Percentiles rank a stretch among this genome's conserved stretches.
These are phyloP conservation scores for Drosophila kuntzei DNA, from an alignment of 2,888 invertebrate species.

Conservation along the genomic window DNA sequence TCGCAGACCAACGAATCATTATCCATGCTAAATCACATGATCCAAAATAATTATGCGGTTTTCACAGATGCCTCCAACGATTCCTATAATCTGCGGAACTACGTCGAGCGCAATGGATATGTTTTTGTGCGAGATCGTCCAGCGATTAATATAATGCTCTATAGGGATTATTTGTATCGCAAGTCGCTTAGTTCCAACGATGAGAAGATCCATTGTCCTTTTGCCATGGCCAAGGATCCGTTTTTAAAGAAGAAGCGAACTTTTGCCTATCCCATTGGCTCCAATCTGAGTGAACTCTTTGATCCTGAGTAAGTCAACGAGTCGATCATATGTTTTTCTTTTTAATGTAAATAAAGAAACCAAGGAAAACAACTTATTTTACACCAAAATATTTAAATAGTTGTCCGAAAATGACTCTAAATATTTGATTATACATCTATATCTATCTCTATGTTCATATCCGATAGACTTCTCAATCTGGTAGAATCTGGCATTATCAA, in stretches of 20 bases:
- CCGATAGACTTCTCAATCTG: constrained; percentile 88
- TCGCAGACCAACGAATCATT: constrained; percentile 83
- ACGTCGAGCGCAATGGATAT: constrained; percentile 86
- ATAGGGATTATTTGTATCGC: constrained; percentile 88
- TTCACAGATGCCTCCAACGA: constrained; percentile 84
- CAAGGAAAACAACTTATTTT: no score
- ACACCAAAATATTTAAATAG: no score
- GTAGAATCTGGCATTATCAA: constrained; percentile 92
- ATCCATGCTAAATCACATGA: constrained; percentile 81
- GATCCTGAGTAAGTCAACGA: constrained; percentile 89
- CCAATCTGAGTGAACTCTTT: constrained; percentile 88
- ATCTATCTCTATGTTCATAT: neutral
- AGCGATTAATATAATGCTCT: constrained; percentile 89
- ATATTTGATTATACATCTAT: no score
- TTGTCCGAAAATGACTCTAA: no score
- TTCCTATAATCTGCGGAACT: constrained; percentile 85
- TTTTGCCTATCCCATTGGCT: constrained; percentile 90
- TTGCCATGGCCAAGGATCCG: constrained; percentile 90
- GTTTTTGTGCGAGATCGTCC: constrained; percentile 90
- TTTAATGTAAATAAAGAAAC: no score
- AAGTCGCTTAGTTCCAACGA: constrained; percentile 87
- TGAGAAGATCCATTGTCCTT: constrained; percentile 90
- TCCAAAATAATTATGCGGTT: constrained; percentile 80
- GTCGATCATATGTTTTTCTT: neutral
- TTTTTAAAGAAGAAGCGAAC: constrained; percentile 89